Evolutionary conservation across 1,140 invertebrate species (phyloP).

Genomic region (Chlorops oryzae): DNA sequence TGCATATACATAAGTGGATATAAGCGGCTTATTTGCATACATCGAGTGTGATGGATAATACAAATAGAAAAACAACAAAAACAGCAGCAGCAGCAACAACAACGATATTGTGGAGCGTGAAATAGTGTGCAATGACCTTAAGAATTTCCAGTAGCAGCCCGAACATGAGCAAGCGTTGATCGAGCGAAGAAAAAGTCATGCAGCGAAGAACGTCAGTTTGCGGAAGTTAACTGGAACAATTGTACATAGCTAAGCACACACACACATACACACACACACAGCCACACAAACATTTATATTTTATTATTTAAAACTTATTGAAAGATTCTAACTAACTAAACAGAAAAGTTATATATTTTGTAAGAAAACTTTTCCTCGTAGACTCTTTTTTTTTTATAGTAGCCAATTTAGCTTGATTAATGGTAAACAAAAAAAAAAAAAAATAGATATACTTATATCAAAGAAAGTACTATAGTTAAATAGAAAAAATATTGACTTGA

Average conservation of each 20-base stretch:
- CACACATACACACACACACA: not conserved
- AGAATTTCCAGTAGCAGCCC: too few relatives aligned
- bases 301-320: not conserved
- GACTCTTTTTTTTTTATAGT: conserved; percentile 1
- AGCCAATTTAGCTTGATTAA: too few relatives aligned
- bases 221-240: not conserved
- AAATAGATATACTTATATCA: conserved; percentile 1
- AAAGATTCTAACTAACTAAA: conserved; percentile 4
- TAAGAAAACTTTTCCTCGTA: conserved; percentile 10
- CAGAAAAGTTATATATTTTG: not conserved
- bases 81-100: not conserved
- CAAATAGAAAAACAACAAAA: not conserved
- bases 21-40: too few relatives aligned
- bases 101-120: too few relatives aligned
- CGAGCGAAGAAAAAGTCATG: too few relatives aligned
- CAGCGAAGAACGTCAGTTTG: too few relatives aligned
- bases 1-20: too few relatives aligned
- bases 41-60: too few relatives aligned
- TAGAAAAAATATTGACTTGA: too few relatives aligned
- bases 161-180: too few relatives aligned
- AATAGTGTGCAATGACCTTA: too few relatives aligned
- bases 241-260: not conserved
- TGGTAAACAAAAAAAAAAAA: not conserved
- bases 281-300: not conserved
- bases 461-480: too few relatives aligned